Percentiles rank a stretch among this genome's conserved stretches.
Conservation (phyloP, 2,113 vertebrate genomes). For the Sinosuthora webbiana region DNA sequence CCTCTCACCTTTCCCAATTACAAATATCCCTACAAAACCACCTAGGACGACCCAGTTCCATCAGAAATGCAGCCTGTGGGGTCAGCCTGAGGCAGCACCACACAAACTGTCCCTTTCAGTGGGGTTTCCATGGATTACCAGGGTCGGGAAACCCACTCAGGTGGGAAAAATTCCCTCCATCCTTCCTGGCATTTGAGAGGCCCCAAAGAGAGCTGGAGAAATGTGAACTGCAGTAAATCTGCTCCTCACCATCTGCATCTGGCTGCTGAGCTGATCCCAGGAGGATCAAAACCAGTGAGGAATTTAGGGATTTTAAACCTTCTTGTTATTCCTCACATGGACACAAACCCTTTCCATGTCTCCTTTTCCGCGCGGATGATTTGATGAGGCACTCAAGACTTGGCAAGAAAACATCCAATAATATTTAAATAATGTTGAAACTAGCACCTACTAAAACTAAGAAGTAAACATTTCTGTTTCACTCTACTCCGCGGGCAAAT, state of each 20-base stretch:
- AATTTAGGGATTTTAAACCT: neutral
- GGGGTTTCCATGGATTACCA: neutral
- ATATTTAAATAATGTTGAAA: neutral
- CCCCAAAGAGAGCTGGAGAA: neutral
- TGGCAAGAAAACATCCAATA: neutral
- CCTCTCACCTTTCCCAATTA: neutral
- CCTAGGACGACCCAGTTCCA: fast-evolving
- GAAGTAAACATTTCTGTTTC: neutral
- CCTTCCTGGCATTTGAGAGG: neutral
- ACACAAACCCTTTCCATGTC: neutral
- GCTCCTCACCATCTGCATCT: neutral
- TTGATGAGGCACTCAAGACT: neutral
- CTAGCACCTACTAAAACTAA: neutral
- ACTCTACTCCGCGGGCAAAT: neutral
- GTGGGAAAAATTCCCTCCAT: neutral
- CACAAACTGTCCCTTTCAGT: neutral
- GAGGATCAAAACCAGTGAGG: neutral
- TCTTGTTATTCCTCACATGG: neutral
- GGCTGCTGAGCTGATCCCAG: neutral
- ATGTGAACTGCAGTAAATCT: neutral
- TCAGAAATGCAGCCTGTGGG: neutral
- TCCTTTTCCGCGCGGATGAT: neutral
- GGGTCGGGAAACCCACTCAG: neutral
- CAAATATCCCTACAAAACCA: neutral
- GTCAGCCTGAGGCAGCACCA: neutral